phyloP scores from a whole-genome alignment of 2,888 invertebrate genomes.

The Celastrina argiolus region DNA sequence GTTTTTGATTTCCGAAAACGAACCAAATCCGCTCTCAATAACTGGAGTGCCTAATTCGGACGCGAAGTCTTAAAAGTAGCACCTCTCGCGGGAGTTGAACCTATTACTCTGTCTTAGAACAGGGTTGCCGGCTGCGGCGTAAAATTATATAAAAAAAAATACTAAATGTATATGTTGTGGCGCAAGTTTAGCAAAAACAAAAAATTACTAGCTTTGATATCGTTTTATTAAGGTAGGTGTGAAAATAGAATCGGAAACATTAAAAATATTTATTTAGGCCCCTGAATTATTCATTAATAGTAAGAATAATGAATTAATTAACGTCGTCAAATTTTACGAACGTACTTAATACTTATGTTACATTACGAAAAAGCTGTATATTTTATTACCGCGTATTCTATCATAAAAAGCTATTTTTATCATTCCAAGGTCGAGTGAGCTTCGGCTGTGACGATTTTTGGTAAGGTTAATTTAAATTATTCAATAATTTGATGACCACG shows the following conservation, averaged over 20 bases:
- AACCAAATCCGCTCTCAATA: conserved; percentile 30
- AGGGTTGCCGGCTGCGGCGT: conserved; percentile 31
- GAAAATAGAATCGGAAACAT: conserved; percentile 4
- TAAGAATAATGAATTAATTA: neutral
- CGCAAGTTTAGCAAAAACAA: too few species aligned
- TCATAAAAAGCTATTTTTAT: neutral
- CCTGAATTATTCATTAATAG: neutral
- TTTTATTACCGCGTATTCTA: neutral
- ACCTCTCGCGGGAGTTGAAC: conserved; percentile 39
- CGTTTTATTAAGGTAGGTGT: neutral
- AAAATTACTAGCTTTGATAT: too few species aligned
- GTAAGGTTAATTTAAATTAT: neutral
- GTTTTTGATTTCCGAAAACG: conserved; percentile 13
- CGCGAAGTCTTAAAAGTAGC: conserved; percentile 44
- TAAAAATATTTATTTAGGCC: neutral
- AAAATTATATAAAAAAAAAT: neutral
- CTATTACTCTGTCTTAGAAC: conserved; percentile 1
- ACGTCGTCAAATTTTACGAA: conserved; percentile 1
- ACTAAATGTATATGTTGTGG: too few species aligned
- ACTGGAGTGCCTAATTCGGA: conserved; percentile 34
- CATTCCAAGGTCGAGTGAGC: neutral
- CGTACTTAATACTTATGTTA: neutral
- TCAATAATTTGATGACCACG: neutral
- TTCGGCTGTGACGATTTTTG: neutral
- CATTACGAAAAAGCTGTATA: neutral